Conservation (phyloP, 2,888 invertebrate species). For the Drosophila tripunctata region DNA sequence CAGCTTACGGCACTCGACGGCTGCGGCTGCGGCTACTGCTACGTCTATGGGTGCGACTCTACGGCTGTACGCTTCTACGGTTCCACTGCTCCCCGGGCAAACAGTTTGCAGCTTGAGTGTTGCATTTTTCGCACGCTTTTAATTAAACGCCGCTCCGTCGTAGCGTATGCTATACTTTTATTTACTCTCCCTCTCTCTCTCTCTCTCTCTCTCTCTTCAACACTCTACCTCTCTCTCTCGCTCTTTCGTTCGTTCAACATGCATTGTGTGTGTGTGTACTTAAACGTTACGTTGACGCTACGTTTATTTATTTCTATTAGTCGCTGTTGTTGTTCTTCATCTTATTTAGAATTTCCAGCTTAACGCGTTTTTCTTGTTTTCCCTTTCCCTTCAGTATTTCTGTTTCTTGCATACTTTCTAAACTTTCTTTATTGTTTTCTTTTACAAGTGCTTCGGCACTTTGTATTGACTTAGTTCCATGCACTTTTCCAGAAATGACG, state of each 20-base stretch:
- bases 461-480: conserved; percentile 29
- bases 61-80: background rate
- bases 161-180: conserved; percentile 41
- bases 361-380: conserved; percentile 2
- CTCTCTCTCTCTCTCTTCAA: background rate
- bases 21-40: no score
- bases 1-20: conserved; percentile 2
- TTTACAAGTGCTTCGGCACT: conserved; percentile 24
- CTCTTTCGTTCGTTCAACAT: no score
- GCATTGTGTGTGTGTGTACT: conserved; percentile 7
- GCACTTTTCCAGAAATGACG: background rate
- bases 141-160: conserved; percentile 62
- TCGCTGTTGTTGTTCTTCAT: conserved; percentile 3
- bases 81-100: conserved; percentile 16
- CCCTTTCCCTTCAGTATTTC: no score
- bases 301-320: conserved; percentile 39
- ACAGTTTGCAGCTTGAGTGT: conserved; percentile 51
- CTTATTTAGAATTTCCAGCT: conserved; percentile 5
- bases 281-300: conserved; percentile 17
- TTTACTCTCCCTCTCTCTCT: background rate
- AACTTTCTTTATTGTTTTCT: background rate
- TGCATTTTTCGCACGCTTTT: conserved; percentile 74
- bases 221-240: no score
- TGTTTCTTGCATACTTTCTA: background rate
- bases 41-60: background rate